Evolutionary conservation across 2,113 vertebrate genomes (phyloP), one percentile per base, ranked within the genome.

Genomic region (rat (Rattus norvegicus)): DNA sequence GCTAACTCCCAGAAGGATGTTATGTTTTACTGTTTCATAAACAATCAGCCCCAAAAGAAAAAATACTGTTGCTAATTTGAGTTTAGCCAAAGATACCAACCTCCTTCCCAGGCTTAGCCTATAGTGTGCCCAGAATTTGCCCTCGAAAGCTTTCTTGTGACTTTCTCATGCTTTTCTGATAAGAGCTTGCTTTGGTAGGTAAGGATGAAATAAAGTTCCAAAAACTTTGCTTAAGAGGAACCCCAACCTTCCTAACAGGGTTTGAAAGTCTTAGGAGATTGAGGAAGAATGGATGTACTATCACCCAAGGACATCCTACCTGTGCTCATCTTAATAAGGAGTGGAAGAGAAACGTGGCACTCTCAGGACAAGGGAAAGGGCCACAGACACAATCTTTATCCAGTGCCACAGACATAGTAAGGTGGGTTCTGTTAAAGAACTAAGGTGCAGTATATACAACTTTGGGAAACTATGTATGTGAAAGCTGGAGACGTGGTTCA

Each of bases 111-210:
- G 81, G 93, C 91, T 85, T 93, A 67, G 65, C 88, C 39, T 87
- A 28, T 92, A 77, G 12, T 67, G n/a, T 70, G 61, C 75, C 76
- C 65, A 54, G 92, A 95, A 97, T 96, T 95, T 97, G 80, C 81
- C 83, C 39, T 95, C 96, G 96, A 92, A 47, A 69, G 88, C 93
- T 97, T 97, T 96, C 96, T 97, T 91, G 84, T 89, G 69, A 94
- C 30, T 98, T 98, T 97, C 92, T 91, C 72, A 83, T 97, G 94
- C 49, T 96, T 47, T 98, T 96, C 89, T 94, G 73, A 90, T 97
- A 49, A 97, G 87, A 63, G 83, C 83, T n/a, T 63, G 93, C 90
- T 54, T 85, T 95, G 95, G 90, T 96, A 97, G 96, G 95, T 98
- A 65, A 97, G 97, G 76, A 80, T 95, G 84, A 95, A 95, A 63